Base-by-base conservation (phyloP, 2,888 invertebrate genomes). In the Morpho helenor region DNA sequence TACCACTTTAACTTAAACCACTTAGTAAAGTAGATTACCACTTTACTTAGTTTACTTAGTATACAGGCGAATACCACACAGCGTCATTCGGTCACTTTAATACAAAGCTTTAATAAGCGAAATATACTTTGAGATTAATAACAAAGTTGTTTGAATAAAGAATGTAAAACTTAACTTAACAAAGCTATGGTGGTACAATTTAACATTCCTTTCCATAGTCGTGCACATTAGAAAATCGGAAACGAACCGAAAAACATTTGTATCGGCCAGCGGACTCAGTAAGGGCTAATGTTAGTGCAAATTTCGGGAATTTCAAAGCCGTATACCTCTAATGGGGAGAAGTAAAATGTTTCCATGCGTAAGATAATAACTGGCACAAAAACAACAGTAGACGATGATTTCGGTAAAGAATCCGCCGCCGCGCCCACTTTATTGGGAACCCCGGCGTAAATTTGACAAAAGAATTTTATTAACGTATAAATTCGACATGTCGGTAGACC, bases 401-500 rank as follows among this genome's bases (percentile, higher is more conserved):
- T 87, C 87, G 79, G 76, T 75, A 84, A 87, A 84, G 87, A 87
- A 88, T 87, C 73, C 78, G 60, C 65, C 64, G 63, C 65, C 58
- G 64, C 63, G 75, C 50, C 79, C 82, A 77, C 75, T 81, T 80
- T 80, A 80, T 81, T 76, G 77, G 80, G 82, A 81, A 74, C 80
- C 75, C 73, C 82, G 78, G 74, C 79, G 86, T 86, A 87, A 87
- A 87, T 88, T 88, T 87, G 87, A 88, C 87, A 88, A 86, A 87
- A 83, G 87, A 79, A 89, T 88, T 84, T 88, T 84, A 87, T 81
- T 86, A 88, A 87, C 87, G 87, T 84, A 88, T 87, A 87, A 82
- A 86, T 82, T 84, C 82, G 79, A 72, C 73, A 79, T 77, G 84
- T 73, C 75, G 66, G 76, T 49, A 62, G 67, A 67, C 68, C 74